Conservation (phyloP, 2,888 invertebrate species). For the Adelognathus sp. region DNA sequence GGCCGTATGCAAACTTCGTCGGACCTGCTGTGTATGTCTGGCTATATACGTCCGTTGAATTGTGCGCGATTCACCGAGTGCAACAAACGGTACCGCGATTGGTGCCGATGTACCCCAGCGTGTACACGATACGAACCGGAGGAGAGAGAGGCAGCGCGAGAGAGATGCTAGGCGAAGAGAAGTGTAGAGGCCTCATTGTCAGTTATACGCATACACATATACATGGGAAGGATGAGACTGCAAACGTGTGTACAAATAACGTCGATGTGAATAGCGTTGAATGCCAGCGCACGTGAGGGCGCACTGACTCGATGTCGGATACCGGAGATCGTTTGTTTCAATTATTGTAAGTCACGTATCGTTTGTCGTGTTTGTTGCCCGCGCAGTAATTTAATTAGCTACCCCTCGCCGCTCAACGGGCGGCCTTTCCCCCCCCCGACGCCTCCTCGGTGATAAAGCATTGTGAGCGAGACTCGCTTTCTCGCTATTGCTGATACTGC, state of each 20-base stretch:
- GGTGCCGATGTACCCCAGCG: conserved; percentile 47
- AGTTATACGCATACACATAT: conserved; percentile 12
- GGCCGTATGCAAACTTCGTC: conserved; percentile 65
- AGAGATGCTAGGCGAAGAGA: not conserved
- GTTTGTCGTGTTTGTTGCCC: conserved; percentile 63
- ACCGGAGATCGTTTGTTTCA: conserved; percentile 73
- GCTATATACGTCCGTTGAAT: conserved; percentile 44
- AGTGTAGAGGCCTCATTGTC: conserved; percentile 43
- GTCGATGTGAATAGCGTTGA: conserved; percentile 56
- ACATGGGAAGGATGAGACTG: conserved; percentile 45
- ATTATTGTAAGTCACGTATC: conserved; percentile 79
- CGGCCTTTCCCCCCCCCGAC: too few species aligned
- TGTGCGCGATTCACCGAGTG: conserved; percentile 60
- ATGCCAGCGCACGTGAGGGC: conserved; percentile 60
- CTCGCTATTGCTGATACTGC: conserved; percentile 48
- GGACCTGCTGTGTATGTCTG: conserved; percentile 16
- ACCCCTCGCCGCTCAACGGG: conserved; percentile 54
- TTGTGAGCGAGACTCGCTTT: conserved; percentile 58
- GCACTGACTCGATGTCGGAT: conserved; percentile 64
- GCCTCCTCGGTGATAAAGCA: conserved; percentile 63
- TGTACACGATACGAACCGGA: conserved; percentile 34
- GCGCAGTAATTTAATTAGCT: conserved; percentile 72
- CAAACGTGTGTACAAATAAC: conserved; percentile 44
- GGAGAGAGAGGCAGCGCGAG: conserved; percentile 8
- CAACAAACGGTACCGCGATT: conserved; percentile 67